Base-by-base conservation (phyloP, 2,797 vertebrate species). In the Distichodus sexfasciatus region DNA sequence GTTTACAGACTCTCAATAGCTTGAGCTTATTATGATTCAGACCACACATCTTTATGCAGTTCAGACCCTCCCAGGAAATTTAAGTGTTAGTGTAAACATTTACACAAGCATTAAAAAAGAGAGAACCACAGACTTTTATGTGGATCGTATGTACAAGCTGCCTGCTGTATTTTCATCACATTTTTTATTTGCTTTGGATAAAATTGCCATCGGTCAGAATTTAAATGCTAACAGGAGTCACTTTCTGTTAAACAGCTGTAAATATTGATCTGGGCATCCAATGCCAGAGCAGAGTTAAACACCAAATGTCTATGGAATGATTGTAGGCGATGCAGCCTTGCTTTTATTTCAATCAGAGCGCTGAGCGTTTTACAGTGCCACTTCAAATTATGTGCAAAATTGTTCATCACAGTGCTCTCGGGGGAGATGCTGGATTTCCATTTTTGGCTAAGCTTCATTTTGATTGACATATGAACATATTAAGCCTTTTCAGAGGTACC, bases 301-400 rank as follows among this genome's bases (percentile, higher is more conserved):
- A 57, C 21, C 51, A 57, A 47, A 63, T 60, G 43, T 31, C 26
- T 17, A 44, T 63, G 48, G 54, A 41, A 41, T 70, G 58, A 73
- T 48, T 73, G 63, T 43, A 66, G 12, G 41, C 38, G 47, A 24
- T 41, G 51, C 47, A 66, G 24, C 62, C 54, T 54, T 63, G 60
- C 14, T 58, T 58, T 58, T 69, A 64, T 69, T 69, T 65, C 67
- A 55, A 58, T 58, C 50, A 41, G 43, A 41, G 60, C 12, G 48
- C 58, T 35, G 31, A 44, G 50, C 44, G 44, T 72, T 64, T 72
- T 64, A 72, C 57, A 23, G 64, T 19, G 72, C 57, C 48, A 59
- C 59, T 65, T 65, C 29, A 59, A 41, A 55, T 50, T 36, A 28
- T 24, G 29, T 43, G n/a, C n/a, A n/a, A 33, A 33, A 33, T 33